Base-by-base conservation (phyloP, 2,797 vertebrate genomes). In the Acanthiza pusilla region DNA sequence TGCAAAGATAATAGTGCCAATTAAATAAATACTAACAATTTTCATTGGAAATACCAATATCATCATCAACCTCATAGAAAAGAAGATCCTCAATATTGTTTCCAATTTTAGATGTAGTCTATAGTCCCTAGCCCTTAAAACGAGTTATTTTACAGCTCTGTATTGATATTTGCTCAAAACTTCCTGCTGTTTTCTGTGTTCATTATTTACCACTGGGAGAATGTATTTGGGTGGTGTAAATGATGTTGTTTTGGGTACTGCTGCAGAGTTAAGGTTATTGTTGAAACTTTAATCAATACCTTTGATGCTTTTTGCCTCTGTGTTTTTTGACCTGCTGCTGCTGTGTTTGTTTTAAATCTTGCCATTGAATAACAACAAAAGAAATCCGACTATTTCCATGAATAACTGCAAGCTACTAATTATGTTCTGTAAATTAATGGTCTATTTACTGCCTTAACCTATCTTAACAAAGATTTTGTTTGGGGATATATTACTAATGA, bases 351-450 rank as follows among this genome's bases (percentile, higher is more conserved):
- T 96, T 91, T 96, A 90, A 89, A 80, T 45, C 89, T 92, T 71
- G 42, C 94, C 89, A 71, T 61, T 91, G 94, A 89, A 70, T 89
- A 92, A 77, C 61, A 27, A 72, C 85, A 82, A 93, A 92, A 94
- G 90, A 53, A 94, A 91, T 90, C 82, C 58, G 1, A 66, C 81
- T 85, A 50, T 96, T 94, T 76, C 58, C 78, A 76, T 91, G 88
- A 95, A 89, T 94, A 96, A 96, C 92, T 94, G 85, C 92, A 51
- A 88, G 89, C 84, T 93, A 89, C 97, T 97, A 97, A 97, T 97
- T 97, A 96, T 66, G 70, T 96, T 90, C 82, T 96, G 91, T 90
- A 94, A 97, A 97, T 95, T 93, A 97, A 97, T 96, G 95, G 94
- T 81, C 89, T 96, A 91, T 96, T 97, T 96, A 93, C 85, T 94